Base-by-base conservation (phyloP, 2,888 invertebrate species). In the Eledone cirrhosa region DNA sequence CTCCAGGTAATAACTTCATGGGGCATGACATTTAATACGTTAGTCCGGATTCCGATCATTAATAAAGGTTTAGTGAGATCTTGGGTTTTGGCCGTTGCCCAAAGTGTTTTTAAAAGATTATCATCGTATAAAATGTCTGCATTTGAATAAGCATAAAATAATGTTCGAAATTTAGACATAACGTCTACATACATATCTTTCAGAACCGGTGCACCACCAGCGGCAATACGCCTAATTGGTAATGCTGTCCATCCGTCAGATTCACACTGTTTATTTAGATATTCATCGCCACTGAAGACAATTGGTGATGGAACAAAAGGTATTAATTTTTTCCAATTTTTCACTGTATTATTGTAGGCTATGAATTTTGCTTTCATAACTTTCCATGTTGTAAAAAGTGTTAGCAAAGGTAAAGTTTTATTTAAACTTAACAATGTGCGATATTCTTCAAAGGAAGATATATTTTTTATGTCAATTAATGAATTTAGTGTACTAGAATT, bases 101-200 rank as follows among this genome's bases (percentile, higher is more conserved):
- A 41, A 22, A 80, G 41, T 0, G 79, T 79, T 29, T 77, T 14
- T 11, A 79, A 13, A 24, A 79, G 67, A 19, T 33, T 75, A 14
- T 78, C 78, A 48, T 82, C 82, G 69, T 82, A 84, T 3, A 84
- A 67, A 11, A 82, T 80, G 75, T 84, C 83, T 5, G 80, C 82
- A 53, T 84, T 84, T 33, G 82, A 81, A 59, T 78, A 83, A 22
- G 79, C 83, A 63, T 84, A 84, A 78, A 81, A 82, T 11, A 31
- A 24, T 19, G 80, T 77, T 19, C 63, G 41, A 24, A 79, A 77
- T 8, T 47, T 47, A 22, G 53, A 41, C 78, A 78, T 81, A 13
- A 79, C 82, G 22, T 81, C 78, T 13, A 63, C 27, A 76, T 80
- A 84, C 83, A 84, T 82, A 65, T 78, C 72, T 22, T 80, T 78